A percentile compares a stretch with the other conserved stretches of the same genome.
Evolutionary conservation across 2,797 vertebrate species (phyloP).

Genomic region (Amniataba percoides): DNA sequence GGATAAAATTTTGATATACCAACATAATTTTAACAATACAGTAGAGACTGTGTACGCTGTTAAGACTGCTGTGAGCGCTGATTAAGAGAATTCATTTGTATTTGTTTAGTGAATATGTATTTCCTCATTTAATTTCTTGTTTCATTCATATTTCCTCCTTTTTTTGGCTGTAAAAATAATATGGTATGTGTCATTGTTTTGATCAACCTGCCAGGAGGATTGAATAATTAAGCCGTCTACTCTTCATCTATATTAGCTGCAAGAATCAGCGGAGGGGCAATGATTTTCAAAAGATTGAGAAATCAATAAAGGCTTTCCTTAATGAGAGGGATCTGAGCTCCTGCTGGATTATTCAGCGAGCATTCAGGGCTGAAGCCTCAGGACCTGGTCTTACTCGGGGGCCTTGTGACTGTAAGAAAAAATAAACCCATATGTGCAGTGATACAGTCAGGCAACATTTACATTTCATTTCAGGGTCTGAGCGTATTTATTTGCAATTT

Average conservation of each 20-base stretch:
- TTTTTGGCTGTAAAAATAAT: constrained; percentile 22
- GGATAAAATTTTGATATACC: constrained; percentile 16
- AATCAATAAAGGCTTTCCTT: constrained; percentile 91
- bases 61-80: background rate
- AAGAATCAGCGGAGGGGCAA: constrained; percentile 86
- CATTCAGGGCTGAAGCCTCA: constrained; percentile 15
- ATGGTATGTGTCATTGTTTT: constrained; percentile 20
- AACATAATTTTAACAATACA: constrained; percentile 35
- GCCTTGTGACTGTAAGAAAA: constrained; percentile 21
- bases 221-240: constrained; percentile 72
- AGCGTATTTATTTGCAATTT: constrained; percentile 64
- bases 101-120: constrained; percentile 25
- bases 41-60: constrained; percentile 14
- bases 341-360: constrained; percentile 47
- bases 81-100: constrained; percentile 30
- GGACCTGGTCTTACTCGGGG: background rate
- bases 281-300: constrained; percentile 88
- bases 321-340: constrained; percentile 69
- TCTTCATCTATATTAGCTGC: constrained; percentile 82
- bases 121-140: constrained; percentile 13
- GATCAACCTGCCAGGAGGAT: constrained; percentile 40
- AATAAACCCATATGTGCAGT: constrained; percentile 21
- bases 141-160: constrained; percentile 11
- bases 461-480: constrained; percentile 65
- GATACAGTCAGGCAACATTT: constrained; percentile 60